These are phyloP conservation scores for Parnassius smintheus DNA, from an alignment of 2,888 invertebrate genomes.

Conservation along the genomic window DNA sequence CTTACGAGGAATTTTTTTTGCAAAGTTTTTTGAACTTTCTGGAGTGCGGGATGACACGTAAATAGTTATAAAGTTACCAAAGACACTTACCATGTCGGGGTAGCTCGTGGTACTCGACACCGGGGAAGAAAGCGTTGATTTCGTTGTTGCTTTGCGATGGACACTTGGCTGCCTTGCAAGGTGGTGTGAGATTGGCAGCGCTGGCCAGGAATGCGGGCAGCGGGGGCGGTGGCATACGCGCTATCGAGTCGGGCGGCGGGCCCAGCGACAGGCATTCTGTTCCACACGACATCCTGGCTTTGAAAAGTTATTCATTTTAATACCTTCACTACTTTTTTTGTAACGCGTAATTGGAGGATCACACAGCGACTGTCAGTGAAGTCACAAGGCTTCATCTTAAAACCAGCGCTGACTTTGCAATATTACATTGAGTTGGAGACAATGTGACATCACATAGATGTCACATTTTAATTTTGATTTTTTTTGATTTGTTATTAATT, in stretches of 20 bases:
- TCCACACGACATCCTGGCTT: conserved; percentile 77
- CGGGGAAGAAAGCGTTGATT: conserved; percentile 76
- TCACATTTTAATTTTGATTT: too few relatives aligned
- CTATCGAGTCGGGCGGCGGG: conserved; percentile 90
- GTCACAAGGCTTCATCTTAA: too few relatives aligned
- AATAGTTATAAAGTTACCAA: neutral
- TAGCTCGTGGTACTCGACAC: conserved; percentile 90
- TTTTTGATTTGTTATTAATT: too few relatives aligned
- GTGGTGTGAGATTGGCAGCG: conserved; percentile 82
- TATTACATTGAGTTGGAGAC: too few relatives aligned
- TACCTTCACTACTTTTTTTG: too few relatives aligned
- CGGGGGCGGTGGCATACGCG: conserved; percentile 92
- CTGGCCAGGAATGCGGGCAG: conserved; percentile 86
- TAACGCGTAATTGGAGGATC: too few relatives aligned
- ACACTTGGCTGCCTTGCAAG: conserved; percentile 85
- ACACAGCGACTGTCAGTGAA: too few relatives aligned
- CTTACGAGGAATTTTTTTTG: too few relatives aligned
- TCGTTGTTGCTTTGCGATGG: conserved; percentile 78
- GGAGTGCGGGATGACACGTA: neutral
- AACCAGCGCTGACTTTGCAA: too few relatives aligned
- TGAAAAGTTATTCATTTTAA: neutral
- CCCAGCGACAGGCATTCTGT: conserved; percentile 83
- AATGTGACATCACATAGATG: too few relatives aligned
- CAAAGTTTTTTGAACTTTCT: too few relatives aligned
- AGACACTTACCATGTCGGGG: conserved; percentile 84